Base-by-base conservation (phyloP, 2,797 vertebrate genomes). In the Rhynchonycteris naso region DNA sequence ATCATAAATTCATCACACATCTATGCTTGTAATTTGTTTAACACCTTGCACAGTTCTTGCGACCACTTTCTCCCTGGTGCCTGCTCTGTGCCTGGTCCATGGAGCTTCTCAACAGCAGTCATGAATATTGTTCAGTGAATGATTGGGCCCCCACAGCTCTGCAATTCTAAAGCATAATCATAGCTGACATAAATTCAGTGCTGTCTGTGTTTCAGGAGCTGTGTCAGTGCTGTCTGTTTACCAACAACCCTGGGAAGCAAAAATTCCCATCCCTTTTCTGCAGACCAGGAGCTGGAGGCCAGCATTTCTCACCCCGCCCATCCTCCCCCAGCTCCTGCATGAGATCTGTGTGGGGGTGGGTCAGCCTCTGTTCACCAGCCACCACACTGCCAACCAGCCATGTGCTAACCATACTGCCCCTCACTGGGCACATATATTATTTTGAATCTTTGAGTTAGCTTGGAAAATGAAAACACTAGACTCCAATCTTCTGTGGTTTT, bases 341-440 rank as follows among this genome's bases (percentile, higher is more conserved):
- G 38, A 80, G 24, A 12, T 21, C 35, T 8, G 35, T 13, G 50
- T 5, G 19, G 18, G 13, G 12, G 50, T 5, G 19, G 18, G 13
- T 15, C 13, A 2, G 11, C 12, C 1, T 18, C 9, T 26, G 0
- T 54, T 43, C 43, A 1, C 54, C 2, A 4, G 3, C 28, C 19
- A 12, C 15, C 74, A 18, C 35, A 16, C 18, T 1, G 56, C 28
- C 16, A 8, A 33, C 28, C 33, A 28, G 75, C 84, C 19, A 0
- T 0, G 12, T 0, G 2, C 68, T n/a, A 24, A 56, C 13, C 68
- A 5, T 6, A 4, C 28, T 16, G 59, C 14, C 26, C 22, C n/a
- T 43, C 10, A 0, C 65, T 54, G 65, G 50, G 54, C 68, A 59
- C 6, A 43, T 0, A 8, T 19, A 30, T 14, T 33, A 68, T 21